phyloP scores from a whole-genome alignment of 2,888 invertebrate genomes.

The Lottia scabra region DNA sequence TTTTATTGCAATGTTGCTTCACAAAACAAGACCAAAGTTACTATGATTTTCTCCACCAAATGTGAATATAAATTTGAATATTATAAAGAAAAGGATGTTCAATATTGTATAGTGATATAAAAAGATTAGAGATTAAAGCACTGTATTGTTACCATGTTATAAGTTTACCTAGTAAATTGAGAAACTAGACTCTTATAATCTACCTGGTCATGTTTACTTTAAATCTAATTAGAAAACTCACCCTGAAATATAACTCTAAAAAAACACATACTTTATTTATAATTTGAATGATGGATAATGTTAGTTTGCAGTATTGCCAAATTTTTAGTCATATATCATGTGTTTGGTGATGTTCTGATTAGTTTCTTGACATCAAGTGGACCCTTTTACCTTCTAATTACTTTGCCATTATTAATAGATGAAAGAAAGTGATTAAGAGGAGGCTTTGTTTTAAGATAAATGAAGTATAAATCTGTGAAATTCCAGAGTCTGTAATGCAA shows the following conservation, averaged over 20 bases:
- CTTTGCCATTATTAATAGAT: slow-evolving; percentile 1
- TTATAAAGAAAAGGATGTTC: too few species aligned
- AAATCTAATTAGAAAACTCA: slow-evolving; percentile 1
- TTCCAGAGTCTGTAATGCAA: too few species aligned
- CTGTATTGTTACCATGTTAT: too few species aligned
- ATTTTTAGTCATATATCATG: background rate
- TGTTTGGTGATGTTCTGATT: background rate
- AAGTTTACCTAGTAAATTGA: background rate
- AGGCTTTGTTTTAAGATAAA: background rate
- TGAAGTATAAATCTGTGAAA: background rate
- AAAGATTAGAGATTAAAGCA: too few species aligned
- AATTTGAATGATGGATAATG: background rate
- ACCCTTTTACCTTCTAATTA: slow-evolving; percentile 7
- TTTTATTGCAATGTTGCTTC: too few species aligned
- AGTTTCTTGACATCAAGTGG: background rate
- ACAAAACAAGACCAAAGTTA: too few species aligned
- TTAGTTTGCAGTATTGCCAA: background rate
- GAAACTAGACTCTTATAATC: background rate
- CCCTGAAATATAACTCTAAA: background rate
- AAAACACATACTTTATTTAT: background rate
- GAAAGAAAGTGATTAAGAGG: background rate
- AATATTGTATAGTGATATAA: too few species aligned
- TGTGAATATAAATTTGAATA: too few species aligned
- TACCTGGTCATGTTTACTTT: background rate
- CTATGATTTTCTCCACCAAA: too few species aligned